Base-by-base conservation (phyloP, 2,888 invertebrate species). In the Rhimphoctona megacephalus region DNA sequence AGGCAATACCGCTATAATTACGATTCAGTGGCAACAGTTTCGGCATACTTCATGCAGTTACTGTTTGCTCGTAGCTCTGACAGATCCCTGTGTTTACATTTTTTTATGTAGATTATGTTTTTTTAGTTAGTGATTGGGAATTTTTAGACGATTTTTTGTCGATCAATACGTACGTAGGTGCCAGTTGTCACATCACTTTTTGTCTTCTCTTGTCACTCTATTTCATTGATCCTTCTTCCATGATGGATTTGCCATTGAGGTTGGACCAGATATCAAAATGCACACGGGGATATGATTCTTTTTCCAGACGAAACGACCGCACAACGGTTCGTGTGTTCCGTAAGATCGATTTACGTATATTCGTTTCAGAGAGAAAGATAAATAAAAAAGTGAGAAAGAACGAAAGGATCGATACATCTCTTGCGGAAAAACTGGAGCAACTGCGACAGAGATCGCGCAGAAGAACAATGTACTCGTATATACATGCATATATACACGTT, bases 381-480 rank as follows among this genome's bases (percentile, higher is more conserved):
- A 49, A 76, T 73, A 30, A 43, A 54, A 52, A 66, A 30, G 52
- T 33, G 54, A 64, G 67, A 52, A 46, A 25, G n/a, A 46, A 14
- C 36, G 46, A 39, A 22, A 33, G 30, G n/a, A 54, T 72, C 77
- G 76, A 77, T 83, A 83, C 49, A 81, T 73, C 52, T 66, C 52
- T 54, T 73, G 61, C 76, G 64, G 54, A 39, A 67, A 61, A 81
- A 57, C 79, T 79, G 67, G 82, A 78, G 57, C 72, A 64, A 49
- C 14, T 14, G 77, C 67, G 61, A 76, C 66, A 57, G 54, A 70
- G 86, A 77, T 77, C 80, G 76, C 81, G 78, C 66, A 70, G 14
- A 57, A 57, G 25, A 61, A 61, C 61, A 61, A 61, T 30, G 61
- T 30, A 17, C 30, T 30, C 2, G 25, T 61, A 61, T 30, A 61